Evolutionary conservation across 2,113 vertebrate species (phyloP).

Genomic region (Chloroceryle aenea): DNA sequence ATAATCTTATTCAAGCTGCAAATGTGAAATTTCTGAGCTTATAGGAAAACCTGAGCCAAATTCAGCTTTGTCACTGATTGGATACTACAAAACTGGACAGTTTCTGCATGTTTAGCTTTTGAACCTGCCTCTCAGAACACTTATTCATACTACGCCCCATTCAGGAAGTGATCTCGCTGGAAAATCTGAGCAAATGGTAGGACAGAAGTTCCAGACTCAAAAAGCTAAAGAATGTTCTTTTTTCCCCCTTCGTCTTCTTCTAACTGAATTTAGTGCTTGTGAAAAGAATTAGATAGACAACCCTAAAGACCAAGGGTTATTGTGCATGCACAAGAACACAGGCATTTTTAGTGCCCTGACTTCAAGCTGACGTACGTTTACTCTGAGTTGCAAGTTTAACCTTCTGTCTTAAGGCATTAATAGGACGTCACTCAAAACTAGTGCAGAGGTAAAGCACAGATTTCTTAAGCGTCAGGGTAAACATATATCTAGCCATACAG

Average conservation of each 20-base stretch:
- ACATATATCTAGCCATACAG: neutral
- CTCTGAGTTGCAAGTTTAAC: neutral
- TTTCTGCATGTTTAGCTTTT: neutral
- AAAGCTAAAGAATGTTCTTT: constrained; percentile 41
- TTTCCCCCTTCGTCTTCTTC: neutral
- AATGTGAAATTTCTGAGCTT: neutral
- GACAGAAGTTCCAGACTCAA: constrained; percentile 30
- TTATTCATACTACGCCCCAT: neutral
- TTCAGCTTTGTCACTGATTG: neutral
- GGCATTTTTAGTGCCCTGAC: neutral
- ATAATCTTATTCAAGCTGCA: neutral
- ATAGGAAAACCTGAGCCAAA: neutral
- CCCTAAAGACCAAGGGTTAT: neutral
- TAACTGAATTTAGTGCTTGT: neutral
- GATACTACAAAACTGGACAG: neutral
- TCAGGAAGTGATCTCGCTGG: constrained; percentile 62
- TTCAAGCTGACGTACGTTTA: rapidly evolving
- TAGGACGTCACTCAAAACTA: neutral
- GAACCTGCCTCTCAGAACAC: constrained; percentile 27
- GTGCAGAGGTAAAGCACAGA: neutral
- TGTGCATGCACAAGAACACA: neutral
- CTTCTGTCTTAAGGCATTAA: neutral
- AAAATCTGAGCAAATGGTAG: constrained; percentile 51
- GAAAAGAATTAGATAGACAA: neutral
- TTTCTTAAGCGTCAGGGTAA: neutral